Percentiles rank a stretch among this genome's conserved stretches.
Evolutionary conservation across 2,888 invertebrate genomes (phyloP).

Genomic region (Calliphora vomitoria): DNA sequence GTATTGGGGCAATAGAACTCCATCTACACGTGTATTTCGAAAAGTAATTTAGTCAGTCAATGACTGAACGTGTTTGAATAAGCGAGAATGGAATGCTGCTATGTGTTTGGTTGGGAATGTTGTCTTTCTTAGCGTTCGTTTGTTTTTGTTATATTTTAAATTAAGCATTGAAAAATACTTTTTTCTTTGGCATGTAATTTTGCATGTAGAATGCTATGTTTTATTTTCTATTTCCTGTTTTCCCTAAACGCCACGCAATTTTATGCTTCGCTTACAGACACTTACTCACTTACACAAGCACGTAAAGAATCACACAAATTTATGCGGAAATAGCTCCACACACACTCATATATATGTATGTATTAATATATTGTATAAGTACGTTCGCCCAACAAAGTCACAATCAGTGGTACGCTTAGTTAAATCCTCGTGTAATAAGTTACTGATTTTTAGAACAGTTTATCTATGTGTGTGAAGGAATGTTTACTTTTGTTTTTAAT

Average conservation of each 20-base stretch:
- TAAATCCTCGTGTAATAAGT: constrained; percentile 57
- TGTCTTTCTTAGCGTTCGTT: neutral
- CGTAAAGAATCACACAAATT: neutral
- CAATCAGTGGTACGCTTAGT: constrained; percentile 56
- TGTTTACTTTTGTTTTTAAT: neutral
- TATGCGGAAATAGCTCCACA: neutral
- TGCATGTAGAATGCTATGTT: constrained; percentile 14
- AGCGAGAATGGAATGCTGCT: neutral
- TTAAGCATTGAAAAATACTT: constrained; percentile 7
- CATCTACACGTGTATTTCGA: neutral
- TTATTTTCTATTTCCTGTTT: constrained; percentile 42
- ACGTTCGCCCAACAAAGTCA: constrained; percentile 35
- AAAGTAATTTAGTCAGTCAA: neutral
- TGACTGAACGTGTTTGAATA: constrained; percentile 31
- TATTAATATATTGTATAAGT: neutral
- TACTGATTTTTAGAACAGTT: constrained; percentile 45
- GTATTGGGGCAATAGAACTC: neutral
- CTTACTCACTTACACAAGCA: neutral
- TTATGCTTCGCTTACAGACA: constrained; percentile 53
- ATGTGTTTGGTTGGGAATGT: neutral
- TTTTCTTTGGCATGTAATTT: constrained; percentile 20
- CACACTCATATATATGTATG: neutral
- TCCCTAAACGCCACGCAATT: constrained; percentile 62
- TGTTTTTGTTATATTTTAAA: neutral
- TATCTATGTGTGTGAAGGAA: constrained; percentile 9